Evolutionary conservation across 53 echinoderm and acorn worm species (phyloP).

Genomic region (Henricia sp.): DNA sequence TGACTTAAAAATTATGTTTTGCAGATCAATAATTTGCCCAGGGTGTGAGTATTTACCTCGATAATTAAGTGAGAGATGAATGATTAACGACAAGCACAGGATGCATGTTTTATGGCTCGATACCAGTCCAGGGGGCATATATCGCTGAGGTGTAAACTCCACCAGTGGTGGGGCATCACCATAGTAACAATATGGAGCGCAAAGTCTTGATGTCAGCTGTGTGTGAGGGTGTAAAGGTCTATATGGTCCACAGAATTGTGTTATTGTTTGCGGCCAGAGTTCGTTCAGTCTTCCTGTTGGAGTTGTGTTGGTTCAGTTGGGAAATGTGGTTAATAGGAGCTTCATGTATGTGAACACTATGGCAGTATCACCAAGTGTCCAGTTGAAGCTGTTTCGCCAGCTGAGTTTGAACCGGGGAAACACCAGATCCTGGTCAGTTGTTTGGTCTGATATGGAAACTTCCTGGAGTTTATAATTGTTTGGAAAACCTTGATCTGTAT

Average conservation of each 20-base stretch:
- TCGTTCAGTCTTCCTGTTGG: too few relatives aligned
- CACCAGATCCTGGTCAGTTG: constrained; percentile 7
- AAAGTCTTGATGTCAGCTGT: neutral
- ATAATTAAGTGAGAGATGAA: neutral
- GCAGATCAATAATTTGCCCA: too few relatives aligned
- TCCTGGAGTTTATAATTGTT: too few relatives aligned
- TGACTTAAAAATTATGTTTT: too few relatives aligned
- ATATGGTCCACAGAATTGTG: too few relatives aligned
- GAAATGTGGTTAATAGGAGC: too few relatives aligned
- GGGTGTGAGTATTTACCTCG: neutral
- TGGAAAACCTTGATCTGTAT: too few relatives aligned
- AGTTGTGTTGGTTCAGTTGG: too few relatives aligned
- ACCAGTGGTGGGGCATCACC: constrained; percentile 33
- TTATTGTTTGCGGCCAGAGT: neutral
- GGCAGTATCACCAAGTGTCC: neutral
- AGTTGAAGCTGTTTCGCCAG: constrained; percentile 10
- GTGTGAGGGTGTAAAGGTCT: too few relatives aligned
- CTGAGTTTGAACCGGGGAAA: neutral
- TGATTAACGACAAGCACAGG: neutral
- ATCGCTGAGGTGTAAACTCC: neutral
- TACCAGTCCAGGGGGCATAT: neutral
- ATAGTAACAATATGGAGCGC: constrained; percentile 20
- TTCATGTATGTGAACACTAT: too few relatives aligned
- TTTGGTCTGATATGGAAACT: too few relatives aligned
- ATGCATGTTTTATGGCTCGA: neutral